Base-by-base conservation (phyloP, 2,888 invertebrate genomes). In the Plutella xylostella region DNA sequence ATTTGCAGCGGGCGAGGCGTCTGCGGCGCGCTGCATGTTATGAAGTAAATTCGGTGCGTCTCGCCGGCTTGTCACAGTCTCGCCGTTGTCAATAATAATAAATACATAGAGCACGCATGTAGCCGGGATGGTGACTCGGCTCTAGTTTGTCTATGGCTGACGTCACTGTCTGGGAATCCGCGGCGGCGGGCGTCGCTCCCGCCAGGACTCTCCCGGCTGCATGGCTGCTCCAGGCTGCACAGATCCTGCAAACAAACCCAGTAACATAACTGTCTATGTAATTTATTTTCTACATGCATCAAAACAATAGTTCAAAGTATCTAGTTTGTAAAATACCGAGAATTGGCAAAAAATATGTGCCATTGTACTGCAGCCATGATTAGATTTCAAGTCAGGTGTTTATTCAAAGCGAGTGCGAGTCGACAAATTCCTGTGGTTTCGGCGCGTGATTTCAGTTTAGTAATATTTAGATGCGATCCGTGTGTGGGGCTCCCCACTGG, bases 131-230 rank as follows among this genome's bases (percentile, higher is more conserved):
- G 68, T 76, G 77, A 76, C 72, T 69, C 65, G 66, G 79, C 68
- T 76, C 77, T 78, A 77, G 79, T 79, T 78, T 80, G 79, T 79
- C 77, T 80, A 73, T 75, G 60, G 58, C 60, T 73, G 72, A 77
- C 82, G 82, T 80, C 80, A 80, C 56, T 48, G 80, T 82, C 83
- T 83, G 80, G 77, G 82, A 80, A 82, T 82, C 75, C 69, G 73
- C 66, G 64, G 65, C 65, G 68, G 63, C 40, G 40, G 58, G 53
- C 60, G 65, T 57, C 63, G 58, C 70, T 73, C 73, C 78, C 79
- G n/a, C 39, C 39, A 25, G 39, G 39, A 34, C 15, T n/a, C n/a
- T n/a, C n/a, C n/a, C n/a, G n/a, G n/a, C n/a, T n/a, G 25, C 5
- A 25, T 25, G 25, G 25, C 9, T 25, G n/a, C 25, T 25, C 25